Base-by-base conservation (phyloP, 1,140 invertebrate species). In the Apis florea region DNA sequence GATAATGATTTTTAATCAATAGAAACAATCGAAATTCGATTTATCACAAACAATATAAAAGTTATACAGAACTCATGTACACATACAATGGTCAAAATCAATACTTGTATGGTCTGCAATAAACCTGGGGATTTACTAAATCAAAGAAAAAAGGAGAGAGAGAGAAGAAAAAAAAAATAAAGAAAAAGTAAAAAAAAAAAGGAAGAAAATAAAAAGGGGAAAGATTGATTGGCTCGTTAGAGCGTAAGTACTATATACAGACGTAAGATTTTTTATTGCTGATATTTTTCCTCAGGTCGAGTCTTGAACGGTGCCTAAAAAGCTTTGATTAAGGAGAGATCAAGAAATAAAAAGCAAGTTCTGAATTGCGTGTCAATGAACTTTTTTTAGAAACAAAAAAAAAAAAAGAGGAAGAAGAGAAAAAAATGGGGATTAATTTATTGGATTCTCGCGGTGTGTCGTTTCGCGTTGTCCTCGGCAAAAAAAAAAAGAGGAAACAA, bases 361-460 rank as follows among this genome's bases (percentile, higher is more conserved):
- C 88, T 77, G 88, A 90, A 89, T 89, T 87, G 86, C 89, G 85
- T 86, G 87, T 87, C 83, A 83, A 83, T 59, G 74, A 80, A 84
- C 58, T 63, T 79, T 76, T 80, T 71, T 15, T 4, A 12, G 59
- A 77, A 24, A 78, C 70, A 63, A 8, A 73, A 77, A 24, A 15
- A 24, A 47, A 17, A 59, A 59, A 69, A 54, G 69, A 67, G 53
- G 31, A 31, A 24, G 49, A 49, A 47, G 21, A 40, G 31, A 31
- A 24, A 67, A 49, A n/a, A 51, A 51, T 9, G 71, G 64, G 61
- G 67, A 58, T 64, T 75, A 68, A n/a, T 31, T 69, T 83, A 56
- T 59, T 59, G 56, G 19, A 31, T 40, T 69, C 31, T 56, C 64
- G 75, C 51, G 54, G 58, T 79, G 66, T 58, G 54, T 53, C 51